phyloP scores from a whole-genome alignment of 2,888 invertebrate genomes.

The Agrochola macilenta region DNA sequence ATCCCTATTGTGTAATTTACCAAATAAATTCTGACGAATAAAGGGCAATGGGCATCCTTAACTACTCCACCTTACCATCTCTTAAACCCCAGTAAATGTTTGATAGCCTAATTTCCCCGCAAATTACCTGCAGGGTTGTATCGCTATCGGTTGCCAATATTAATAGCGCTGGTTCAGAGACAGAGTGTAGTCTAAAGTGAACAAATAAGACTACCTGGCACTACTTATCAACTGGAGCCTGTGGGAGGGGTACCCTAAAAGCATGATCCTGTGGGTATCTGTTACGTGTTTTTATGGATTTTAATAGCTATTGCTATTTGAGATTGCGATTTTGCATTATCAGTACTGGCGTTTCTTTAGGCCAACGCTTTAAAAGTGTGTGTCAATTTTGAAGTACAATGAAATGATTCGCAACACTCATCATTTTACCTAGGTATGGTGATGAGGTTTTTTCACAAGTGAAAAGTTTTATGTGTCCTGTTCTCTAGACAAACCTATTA shows the following conservation, averaged over 20 bases:
- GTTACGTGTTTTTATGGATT: conserved; percentile 71
- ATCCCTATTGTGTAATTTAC: neutral
- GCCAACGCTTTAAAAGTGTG: too few species aligned
- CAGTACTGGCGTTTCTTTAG: too few species aligned
- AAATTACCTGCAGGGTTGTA: conserved; percentile 61
- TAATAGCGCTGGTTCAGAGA: conserved; percentile 78
- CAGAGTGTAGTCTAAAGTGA: conserved; percentile 81
- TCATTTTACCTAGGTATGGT: too few species aligned
- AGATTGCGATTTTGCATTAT: neutral
- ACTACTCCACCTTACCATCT: neutral
- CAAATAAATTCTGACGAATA: conserved; percentile 14
- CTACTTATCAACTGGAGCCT: conserved; percentile 82
- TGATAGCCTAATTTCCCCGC: conserved; percentile 66
- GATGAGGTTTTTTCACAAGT: too few species aligned
- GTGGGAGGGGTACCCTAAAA: conserved; percentile 52
- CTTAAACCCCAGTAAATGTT: conserved; percentile 52
- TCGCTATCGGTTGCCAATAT: conserved; percentile 81
- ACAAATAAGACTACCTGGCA: conserved; percentile 82
- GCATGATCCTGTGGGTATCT: conserved; percentile 60
- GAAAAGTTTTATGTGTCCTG: too few species aligned
- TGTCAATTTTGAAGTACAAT: too few species aligned
- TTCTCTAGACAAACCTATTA: too few species aligned
- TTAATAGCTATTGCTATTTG: conserved; percentile 35
- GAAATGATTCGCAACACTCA: too few species aligned
- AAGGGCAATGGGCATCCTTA: neutral